Conservation (phyloP, 2,797 vertebrate species). For the Heterohyrax brucei region DNA sequence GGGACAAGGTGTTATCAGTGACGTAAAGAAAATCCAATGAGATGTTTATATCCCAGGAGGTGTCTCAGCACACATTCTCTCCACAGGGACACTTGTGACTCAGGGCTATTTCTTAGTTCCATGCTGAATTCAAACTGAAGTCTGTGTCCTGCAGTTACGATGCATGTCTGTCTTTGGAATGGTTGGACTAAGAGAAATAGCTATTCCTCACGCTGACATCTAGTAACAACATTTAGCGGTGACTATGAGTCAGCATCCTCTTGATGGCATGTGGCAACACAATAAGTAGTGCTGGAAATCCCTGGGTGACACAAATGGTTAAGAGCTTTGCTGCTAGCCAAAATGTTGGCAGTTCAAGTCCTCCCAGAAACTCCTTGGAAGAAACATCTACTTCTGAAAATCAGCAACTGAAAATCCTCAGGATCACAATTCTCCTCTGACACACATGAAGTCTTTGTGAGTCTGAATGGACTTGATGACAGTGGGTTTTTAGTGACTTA, state of each 20-base stretch:
- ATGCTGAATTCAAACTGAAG: not conserved
- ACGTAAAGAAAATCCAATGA: not conserved
- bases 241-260: no score
- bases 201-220: not conserved
- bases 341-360: no score
- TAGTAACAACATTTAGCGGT: not conserved
- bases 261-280: no score
- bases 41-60: not conserved
- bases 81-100: not conserved
- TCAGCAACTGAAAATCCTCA: no score
- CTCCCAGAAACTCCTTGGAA: no score
- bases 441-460: no score
- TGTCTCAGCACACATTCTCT: not conserved
- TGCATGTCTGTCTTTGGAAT: not conserved
- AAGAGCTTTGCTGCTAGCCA: no score
- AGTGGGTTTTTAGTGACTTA: not conserved
- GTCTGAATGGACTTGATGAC: no score
- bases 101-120: not conserved
- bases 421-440: no score
- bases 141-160: not conserved
- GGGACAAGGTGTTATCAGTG: not conserved
- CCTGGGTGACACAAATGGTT: no score
- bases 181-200: not conserved
- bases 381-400: no score
- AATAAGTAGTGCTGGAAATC: no score